Evolutionary conservation across 2,113 vertebrate genomes (phyloP), one percentile per base, ranked within the genome.

Genomic region (Oreotragus oreotragus): DNA sequence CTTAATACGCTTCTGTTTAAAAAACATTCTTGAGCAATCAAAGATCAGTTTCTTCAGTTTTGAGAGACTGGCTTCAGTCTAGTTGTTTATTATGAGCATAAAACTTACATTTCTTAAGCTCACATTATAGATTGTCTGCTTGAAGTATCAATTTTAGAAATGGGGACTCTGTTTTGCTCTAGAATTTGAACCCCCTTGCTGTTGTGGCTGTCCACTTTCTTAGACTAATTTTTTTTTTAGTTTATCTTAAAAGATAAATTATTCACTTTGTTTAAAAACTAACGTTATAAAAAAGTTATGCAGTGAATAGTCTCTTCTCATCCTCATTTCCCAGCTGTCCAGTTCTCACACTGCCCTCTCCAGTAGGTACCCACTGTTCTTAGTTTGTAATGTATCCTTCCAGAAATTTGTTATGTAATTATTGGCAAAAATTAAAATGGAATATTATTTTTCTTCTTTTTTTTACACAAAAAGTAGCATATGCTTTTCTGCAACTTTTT

Each of bases 391-490:
- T 81, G 23, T 55, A 27, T 88, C 39, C 43, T 92, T 84, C 91
- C 70, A 96, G 91, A 97, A 96, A 86, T 94, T 77, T 89, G 85
- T 88, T 96, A 88, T 66, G 53, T 47, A 81, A 27, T 84, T 94
- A 92, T 19, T 57, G 55, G 43, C 73, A 96, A 90, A 93, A 73
- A 77, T 45, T 47, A 94, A 90, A 96, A 36, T 47, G 57, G 39
- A 83, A 33, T 92, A 57, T 28, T 92, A 60, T 83, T 86, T 85
- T 60, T 81, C 79, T 23, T 73, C 28, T 39, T 87, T 95, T 7
- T 95, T 89, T 70, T 53, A 45, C 39, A 57, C 39, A 85, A 79
- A 90, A 90, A 73, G 14, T 93, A 79, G 45, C 6, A 45, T 88
- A 2, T 62, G n/a, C 6, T 73, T 55, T 86, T 76, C n/a, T 96